These are phyloP conservation scores for Neopipo cinnamomea DNA, from an alignment of 2,113 vertebrate genomes.

Conservation along the genomic window DNA sequence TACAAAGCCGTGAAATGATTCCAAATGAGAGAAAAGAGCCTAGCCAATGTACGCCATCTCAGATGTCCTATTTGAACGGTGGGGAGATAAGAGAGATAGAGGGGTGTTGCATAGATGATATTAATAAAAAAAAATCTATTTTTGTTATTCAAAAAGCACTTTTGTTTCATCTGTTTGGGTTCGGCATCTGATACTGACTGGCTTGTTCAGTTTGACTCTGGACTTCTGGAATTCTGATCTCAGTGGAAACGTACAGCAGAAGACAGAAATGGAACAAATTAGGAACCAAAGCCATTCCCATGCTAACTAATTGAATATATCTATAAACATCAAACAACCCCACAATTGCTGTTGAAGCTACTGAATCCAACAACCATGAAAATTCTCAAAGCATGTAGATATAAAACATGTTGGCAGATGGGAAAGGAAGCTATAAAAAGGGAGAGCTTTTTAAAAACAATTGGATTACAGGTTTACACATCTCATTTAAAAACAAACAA, in stretches of 20 bases:
- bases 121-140: neutral
- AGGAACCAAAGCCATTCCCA: neutral
- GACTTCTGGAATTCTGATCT: neutral
- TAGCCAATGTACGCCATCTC: neutral
- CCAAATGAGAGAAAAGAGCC: neutral
- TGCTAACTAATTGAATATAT: neutral
- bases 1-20: neutral
- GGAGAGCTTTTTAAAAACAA: neutral
- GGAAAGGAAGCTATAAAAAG: neutral
- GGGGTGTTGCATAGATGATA: neutral
- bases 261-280: conserved; percentile 1
- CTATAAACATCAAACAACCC: neutral
- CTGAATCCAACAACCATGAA: neutral
- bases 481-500: neutral
- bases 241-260: neutral
- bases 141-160: neutral
- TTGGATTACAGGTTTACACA: neutral
- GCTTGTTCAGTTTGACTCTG: neutral
- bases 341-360: neutral
- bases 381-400: neutral
- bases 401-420: neutral
- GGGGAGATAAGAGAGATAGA: neutral
- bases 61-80: neutral
- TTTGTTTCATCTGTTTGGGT: neutral
- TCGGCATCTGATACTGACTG: neutral